Percentiles rank a stretch among this genome's conserved stretches.
phyloP scores from a whole-genome alignment of 1,140 invertebrate genomes.

The Lordiphosa mommai region DNA sequence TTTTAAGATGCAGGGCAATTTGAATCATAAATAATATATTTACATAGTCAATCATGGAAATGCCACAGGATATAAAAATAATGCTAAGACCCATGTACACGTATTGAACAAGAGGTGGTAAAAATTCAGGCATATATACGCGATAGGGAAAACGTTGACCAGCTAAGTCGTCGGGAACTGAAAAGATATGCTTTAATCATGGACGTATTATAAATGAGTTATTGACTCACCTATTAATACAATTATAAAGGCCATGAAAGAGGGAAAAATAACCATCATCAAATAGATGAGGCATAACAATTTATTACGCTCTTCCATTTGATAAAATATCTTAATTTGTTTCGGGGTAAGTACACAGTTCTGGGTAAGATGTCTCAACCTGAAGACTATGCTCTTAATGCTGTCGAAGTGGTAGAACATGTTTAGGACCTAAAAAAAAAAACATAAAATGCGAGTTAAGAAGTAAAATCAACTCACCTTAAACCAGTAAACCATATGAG shows the following conservation, averaged over 20 bases:
- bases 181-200: no score
- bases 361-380: not conserved
- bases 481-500: constrained; percentile 1
- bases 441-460: not conserved
- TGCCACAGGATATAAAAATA: not conserved
- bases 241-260: not conserved
- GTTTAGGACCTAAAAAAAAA: not conserved
- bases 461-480: not conserved
- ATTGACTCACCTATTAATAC: no score
- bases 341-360: not conserved
- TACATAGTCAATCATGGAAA: constrained; percentile 26
- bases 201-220: no score
- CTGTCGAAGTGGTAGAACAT: not conserved
- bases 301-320: not conserved
- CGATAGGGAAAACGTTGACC: constrained; percentile 4
- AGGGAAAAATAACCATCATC: no score
- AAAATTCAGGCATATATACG: not conserved
- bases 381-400: not conserved
- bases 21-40: constrained; percentile 36
- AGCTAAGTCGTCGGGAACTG: not conserved
- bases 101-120: not conserved
- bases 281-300: not conserved
- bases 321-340: not conserved
- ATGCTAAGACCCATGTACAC: constrained; percentile 1
- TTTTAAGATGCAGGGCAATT: constrained; percentile 28